Evolutionary conservation across 2,888 invertebrate species (phyloP), one percentile per base, ranked within the genome.

Genomic region (Drosophila imparisetae): DNA sequence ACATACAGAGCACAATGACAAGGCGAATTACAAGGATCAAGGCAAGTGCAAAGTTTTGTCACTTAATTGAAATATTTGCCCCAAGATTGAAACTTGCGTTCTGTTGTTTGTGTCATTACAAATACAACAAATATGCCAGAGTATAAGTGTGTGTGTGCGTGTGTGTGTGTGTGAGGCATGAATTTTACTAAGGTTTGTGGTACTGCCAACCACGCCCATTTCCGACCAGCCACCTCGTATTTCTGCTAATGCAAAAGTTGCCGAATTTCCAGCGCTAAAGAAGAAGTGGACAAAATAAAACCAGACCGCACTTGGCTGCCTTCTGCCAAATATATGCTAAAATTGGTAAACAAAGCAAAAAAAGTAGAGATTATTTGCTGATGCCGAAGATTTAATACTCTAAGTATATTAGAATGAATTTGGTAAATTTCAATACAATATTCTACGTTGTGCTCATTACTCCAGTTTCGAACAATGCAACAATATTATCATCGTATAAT

Each of bases 1-100:
- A 53, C 21, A 59, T 21, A 50, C 24, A 54, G 18, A 48, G 27
- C 15, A 54, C 49, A 72, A 69, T 63, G 79, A 81, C 83, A 81
- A 72, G 82, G 64, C 69, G 72, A 60, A 74, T 79, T 84, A 84
- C 77, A 82, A 75, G 83, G 80, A 78, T 78, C 80, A 73, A 71
- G 83, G 66, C 76, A 70, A 86, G 84, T 81, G 82, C 81, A 82
- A 91, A 91, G 83, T 90, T 90, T 90, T 85, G 91, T 86, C 91
- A 83, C 89, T 91, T 90, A 90, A 90, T 90, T 91, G 91, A 91
- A 90, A 91, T 91, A 91, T 91, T 91, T 90, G 88, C 88, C 88
- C 63, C 73, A 81, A 91, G 90, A 90, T 90, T 88, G 80, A 90
- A 91, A 85, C 85, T 89, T 86, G 83, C 59, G 64, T 69, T 71